These are phyloP conservation scores for Aptenodytes forsteri DNA, from an alignment of 2,113 vertebrate genomes.

Conservation along the genomic window DNA sequence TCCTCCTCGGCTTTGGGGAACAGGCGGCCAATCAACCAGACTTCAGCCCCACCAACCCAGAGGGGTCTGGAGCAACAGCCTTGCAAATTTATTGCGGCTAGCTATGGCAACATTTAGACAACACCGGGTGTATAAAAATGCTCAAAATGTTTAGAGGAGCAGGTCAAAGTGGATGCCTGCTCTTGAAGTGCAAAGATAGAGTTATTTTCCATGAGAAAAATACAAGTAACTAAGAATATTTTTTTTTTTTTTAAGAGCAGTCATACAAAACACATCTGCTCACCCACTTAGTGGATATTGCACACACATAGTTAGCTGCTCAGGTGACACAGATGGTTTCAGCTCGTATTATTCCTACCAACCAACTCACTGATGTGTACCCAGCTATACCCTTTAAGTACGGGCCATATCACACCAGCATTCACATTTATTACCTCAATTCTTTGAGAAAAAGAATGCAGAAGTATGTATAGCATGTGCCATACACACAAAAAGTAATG, in stretches of 20 bases:
- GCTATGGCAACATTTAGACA: not conserved
- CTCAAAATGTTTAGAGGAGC: not conserved
- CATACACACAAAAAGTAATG: not conserved
- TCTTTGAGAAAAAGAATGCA: not conserved
- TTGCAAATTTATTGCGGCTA: not conserved
- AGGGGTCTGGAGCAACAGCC: not conserved
- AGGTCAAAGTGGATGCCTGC: not conserved
- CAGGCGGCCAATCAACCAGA: accelerated
- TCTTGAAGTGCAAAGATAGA: not conserved
- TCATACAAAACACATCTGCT: not conserved
- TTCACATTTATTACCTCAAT: not conserved
- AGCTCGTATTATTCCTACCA: not conserved
- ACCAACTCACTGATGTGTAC: not conserved
- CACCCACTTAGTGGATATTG: not conserved
- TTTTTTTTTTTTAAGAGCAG: not conserved
- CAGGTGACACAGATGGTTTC: not conserved
- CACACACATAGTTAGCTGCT: not conserved
- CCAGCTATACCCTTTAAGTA: not conserved
- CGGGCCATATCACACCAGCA: not conserved
- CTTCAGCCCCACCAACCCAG: not conserved
- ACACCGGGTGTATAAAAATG: not conserved
- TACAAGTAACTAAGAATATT: not conserved
- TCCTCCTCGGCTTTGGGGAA: not conserved
- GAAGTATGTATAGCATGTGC: not conserved
- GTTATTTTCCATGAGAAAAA: not conserved